Conservation (phyloP, 2,797 vertebrate genomes). For the Uromys caudimaculatus region DNA sequence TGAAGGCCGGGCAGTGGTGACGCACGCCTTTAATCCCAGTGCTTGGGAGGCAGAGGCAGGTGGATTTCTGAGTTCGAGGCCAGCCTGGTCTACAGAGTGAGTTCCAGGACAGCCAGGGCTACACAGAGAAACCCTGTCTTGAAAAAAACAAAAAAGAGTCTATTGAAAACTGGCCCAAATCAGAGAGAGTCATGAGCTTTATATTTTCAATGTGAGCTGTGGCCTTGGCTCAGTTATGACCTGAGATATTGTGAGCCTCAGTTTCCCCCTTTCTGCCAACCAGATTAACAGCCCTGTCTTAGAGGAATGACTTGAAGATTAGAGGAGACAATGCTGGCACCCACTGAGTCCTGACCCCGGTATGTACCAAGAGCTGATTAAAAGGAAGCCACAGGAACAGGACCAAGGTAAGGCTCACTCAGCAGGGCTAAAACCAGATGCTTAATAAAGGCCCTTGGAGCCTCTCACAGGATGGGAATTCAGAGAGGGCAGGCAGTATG, state of each 20-base stretch:
- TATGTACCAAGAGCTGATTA: accelerated
- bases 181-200: neutral
- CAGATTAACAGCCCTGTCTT: neutral
- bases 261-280: constrained; percentile 22
- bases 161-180: neutral
- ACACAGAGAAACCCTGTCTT: no score
- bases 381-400: neutral
- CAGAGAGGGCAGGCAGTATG: neutral
- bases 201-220: neutral
- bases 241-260: neutral
- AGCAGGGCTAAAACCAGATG: neutral
- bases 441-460: neutral
- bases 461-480: neutral
- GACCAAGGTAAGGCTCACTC: neutral
- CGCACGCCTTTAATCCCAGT: no score
- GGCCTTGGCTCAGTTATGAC: neutral
- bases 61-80: no score
- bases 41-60: no score
- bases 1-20: no score
- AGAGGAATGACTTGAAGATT: neutral
- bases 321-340: accelerated
- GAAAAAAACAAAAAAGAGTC: neutral
- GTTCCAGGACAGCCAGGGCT: no score
- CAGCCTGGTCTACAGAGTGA: no score
- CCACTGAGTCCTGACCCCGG: neutral